These are phyloP conservation scores for Leptarthrus brevirostris DNA, from an alignment of 2,888 invertebrate species.

Conservation along the genomic window DNA sequence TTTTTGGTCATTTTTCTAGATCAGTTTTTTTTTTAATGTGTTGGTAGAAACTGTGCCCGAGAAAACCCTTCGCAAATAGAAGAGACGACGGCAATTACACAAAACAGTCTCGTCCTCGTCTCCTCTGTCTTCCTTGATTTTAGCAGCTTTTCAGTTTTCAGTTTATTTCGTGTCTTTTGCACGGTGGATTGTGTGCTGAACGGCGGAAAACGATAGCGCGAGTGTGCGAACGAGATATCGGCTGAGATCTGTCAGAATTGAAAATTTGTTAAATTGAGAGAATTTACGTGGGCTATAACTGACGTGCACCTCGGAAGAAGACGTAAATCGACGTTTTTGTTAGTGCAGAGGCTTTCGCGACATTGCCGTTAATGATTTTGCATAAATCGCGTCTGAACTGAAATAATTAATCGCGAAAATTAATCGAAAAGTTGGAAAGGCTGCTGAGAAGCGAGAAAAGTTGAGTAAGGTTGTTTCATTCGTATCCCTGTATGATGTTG, in stretches of 20 bases:
- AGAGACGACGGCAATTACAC: not conserved
- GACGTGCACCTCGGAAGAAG: not conserved
- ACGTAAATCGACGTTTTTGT: not conserved
- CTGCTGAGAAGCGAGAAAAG: slow-evolving; percentile 6
- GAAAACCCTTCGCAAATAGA: slow-evolving; percentile 31
- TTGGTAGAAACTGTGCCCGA: slow-evolving; percentile 3
- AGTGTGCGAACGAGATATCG: slow-evolving; percentile 19
- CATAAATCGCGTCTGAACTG: not conserved
- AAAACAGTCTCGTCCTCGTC: slow-evolving; percentile 33
- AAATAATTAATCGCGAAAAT: not conserved
- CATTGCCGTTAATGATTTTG: slow-evolving; percentile 1
- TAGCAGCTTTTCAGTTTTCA: slow-evolving; percentile 23
- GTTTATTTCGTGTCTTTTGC: slow-evolving; percentile 36
- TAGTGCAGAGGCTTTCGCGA: not conserved
- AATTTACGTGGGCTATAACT: slow-evolving; percentile 28
- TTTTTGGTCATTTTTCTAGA: not conserved
- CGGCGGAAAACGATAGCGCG: slow-evolving; percentile 18
- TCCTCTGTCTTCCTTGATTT: slow-evolving; percentile 23
- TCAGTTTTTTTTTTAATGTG: not conserved
- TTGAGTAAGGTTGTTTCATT: slow-evolving; percentile 25
- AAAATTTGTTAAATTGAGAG: slow-evolving; percentile 21
- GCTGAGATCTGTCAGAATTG: slow-evolving; percentile 39
- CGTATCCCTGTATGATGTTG: slow-evolving; percentile 31
- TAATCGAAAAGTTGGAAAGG: not conserved
- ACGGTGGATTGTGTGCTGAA: slow-evolving; percentile 4